phyloP scores from a whole-genome alignment of 2,797 vertebrate species.

The Eurystomus glaucurus region DNA sequence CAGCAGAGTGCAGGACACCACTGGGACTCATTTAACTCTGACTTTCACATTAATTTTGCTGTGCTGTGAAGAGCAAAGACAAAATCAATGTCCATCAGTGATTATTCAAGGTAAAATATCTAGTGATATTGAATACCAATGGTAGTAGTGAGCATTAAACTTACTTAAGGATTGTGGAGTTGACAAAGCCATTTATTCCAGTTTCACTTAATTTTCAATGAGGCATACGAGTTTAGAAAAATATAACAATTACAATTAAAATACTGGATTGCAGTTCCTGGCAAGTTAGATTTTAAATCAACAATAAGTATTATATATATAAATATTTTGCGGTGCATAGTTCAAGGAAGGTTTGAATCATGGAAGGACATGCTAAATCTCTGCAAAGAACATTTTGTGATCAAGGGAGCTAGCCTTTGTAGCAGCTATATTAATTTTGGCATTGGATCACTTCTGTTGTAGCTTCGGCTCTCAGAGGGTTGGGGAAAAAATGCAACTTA shows the following conservation, averaged over 20 bases:
- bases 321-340: neutral
- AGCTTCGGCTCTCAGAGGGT: neutral
- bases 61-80: conserved; percentile 88
- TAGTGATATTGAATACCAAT: conserved; percentile 84
- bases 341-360: neutral
- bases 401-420: neutral
- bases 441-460: neutral
- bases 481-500: neutral
- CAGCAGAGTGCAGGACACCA: conserved; percentile 83
- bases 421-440: neutral
- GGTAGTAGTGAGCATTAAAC: conserved; percentile 78
- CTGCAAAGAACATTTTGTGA: neutral
- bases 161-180: conserved; percentile 82
- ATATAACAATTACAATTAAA: conserved; percentile 40
- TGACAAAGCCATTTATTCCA: conserved; percentile 80
- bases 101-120: conserved; percentile 88
- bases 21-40: conserved; percentile 86
- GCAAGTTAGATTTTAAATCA: neutral
- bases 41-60: conserved; percentile 89
- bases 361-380: neutral
- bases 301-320: neutral
- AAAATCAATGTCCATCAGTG: conserved; percentile 89
- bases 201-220: conserved; percentile 62
- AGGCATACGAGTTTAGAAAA: conserved; percentile 37
- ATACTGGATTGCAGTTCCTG: conserved; percentile 36